Base-by-base conservation (phyloP, 2,888 invertebrate species). In the Cancer borealis region DNA sequence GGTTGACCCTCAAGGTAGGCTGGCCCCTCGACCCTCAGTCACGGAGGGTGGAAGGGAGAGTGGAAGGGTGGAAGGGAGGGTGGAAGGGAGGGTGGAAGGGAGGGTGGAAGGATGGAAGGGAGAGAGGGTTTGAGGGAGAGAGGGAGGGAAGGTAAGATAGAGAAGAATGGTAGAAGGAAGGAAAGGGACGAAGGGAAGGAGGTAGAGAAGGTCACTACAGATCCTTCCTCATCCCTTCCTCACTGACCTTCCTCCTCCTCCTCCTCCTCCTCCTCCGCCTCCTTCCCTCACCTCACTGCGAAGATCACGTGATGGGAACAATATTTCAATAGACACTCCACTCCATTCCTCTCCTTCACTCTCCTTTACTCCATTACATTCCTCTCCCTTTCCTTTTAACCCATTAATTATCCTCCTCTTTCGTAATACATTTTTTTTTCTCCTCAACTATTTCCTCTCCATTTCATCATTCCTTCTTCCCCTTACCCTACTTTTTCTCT, bases 61-160 rank as follows among this genome's bases (percentile, higher is more conserved):
- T n/a, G 47, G 4, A 21, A 89, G 89, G 26, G 39, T 30, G 21
- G 14, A 17, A 60, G 60, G 90, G 21, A 73, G 21, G 26, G 17
- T 12, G 60, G 91, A 26, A 47, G 90, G 47, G 90, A 90, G 47
- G 49, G 49, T 47, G 47, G 30, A n/a, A 47, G 90, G 30, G 90
- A 90, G 47, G 21, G 90, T n/a, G 47, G 26, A 8, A 73, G 73
- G 73, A 21, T 6, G n/a, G 26, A n/a, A 26, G 73, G 8, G n/a
- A 26, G 73, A 47, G 49, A 47, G 47, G 4, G 30, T n/a, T 73
- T n/a, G 17, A 89, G 89, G 26, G 39, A n/a, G 21, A 12, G 8
- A 60, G 60, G 91, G 21, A 73, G n/a, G 30, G 21, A 17, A 39
- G 91, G 26, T 8, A n/a, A 26, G 73, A 5, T 3, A 26, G 73